phyloP scores from a whole-genome alignment of 2,888 invertebrate species.

The Platynereis dumerilii region DNA sequence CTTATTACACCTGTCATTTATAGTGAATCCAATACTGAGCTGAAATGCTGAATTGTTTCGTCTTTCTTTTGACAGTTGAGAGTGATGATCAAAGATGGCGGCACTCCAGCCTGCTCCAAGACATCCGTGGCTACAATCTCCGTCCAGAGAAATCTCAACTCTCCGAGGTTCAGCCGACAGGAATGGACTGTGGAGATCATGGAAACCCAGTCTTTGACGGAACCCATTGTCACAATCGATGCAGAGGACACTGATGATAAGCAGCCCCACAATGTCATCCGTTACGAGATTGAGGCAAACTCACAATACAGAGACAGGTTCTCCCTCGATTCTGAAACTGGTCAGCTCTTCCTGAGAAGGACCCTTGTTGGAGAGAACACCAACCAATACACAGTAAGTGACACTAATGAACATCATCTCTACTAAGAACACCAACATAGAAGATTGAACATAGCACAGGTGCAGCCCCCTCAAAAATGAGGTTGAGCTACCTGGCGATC shows the following conservation, averaged over 20 bases:
- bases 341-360: slow-evolving; percentile 73
- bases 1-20: too few species aligned
- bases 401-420: not conserved
- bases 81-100: slow-evolving; percentile 34
- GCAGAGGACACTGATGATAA: slow-evolving; percentile 32
- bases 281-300: slow-evolving; percentile 29
- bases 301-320: slow-evolving; percentile 65
- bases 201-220: slow-evolving; percentile 68
- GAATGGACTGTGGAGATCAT: slow-evolving; percentile 91
- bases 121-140: slow-evolving; percentile 44
- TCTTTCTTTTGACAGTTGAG: too few species aligned
- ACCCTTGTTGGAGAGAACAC: slow-evolving; percentile 38
- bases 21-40: too few species aligned
- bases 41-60: too few species aligned
- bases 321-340: slow-evolving; percentile 82
- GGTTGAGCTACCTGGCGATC: too few species aligned
- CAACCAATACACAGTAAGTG: slow-evolving; percentile 33
- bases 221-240: slow-evolving; percentile 32
- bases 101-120: slow-evolving; percentile 41
- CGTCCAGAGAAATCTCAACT: slow-evolving; percentile 49
- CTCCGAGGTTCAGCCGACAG: slow-evolving; percentile 80
- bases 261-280: slow-evolving; percentile 31
- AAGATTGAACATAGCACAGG: too few species aligned
- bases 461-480: too few species aligned
- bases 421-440: not conserved